Base-by-base conservation (phyloP, 92 coral and sea anemone species). In the Epizoanthus stellaris region DNA sequence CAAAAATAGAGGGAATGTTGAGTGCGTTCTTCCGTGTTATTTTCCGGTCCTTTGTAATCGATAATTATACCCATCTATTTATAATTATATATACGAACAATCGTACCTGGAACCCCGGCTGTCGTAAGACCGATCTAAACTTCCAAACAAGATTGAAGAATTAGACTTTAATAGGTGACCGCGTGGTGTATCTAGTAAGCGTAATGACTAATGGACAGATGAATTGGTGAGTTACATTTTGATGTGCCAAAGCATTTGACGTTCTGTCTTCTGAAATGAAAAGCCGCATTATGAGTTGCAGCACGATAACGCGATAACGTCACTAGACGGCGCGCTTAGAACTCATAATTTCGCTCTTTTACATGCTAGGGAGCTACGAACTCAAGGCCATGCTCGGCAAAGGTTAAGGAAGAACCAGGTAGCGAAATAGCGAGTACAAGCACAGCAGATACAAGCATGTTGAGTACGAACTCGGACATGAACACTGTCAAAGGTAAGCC, bases 361-460 rank as follows among this genome's bases (percentile, higher is more conserved):
- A 59, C 43, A 15, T 63, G 20, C 20, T 71, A 79, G 83, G 83
- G 61, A 79, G 49, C 67, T 45, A 20, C 72, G 67, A 62, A 67
- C 58, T 40, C 61, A 2, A 79, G 61, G 62, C 43, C 47, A 43
- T 79, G 72, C 47, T 79, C 61, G 45, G 72, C 59, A 49, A 49
- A 40, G 58, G 65, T 62, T 67, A 79, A 79, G n/a, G 61, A 79
- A 79, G 83, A 79, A 30, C 83, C 20, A 42, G 72, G 45, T 20
- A 43, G 71, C 42, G 52, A 23, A 6, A 43, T 3, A 39, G 54
- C 49, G n/a, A 62, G 73, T 20, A 42, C 60, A 13, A 21, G 1
- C 34, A 4, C 39, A 45, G 12, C 19, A 12, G 61, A 79, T 43
- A 21, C 15, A 5, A 43, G 15, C 53, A 6, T 5, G 17, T 11